Evolutionary conservation across 2,888 invertebrate genomes (phyloP).

Genomic region (Euzophera pinguis): DNA sequence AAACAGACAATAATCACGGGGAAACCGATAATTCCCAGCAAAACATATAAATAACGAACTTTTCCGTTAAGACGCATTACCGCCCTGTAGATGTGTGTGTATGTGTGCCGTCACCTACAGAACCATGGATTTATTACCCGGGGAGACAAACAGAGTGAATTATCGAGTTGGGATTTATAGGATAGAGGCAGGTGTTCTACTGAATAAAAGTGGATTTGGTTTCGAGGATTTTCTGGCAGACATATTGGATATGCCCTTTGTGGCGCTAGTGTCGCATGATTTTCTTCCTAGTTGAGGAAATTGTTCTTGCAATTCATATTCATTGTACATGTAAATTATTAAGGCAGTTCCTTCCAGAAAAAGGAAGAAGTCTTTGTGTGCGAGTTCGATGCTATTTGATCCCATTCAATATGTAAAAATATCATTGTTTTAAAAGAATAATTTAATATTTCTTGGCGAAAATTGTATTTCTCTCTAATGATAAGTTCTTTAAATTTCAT

Average conservation of each 20-base stretch:
- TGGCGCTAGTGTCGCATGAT: too few species aligned
- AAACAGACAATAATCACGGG: not conserved
- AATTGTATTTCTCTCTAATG: too few species aligned
- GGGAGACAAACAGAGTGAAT: slow-evolving; percentile 58
- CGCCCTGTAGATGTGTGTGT: slow-evolving; percentile 1
- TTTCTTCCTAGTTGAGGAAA: too few species aligned
- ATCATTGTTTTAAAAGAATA: too few species aligned
- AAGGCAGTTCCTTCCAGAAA: too few species aligned
- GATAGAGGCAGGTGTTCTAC: slow-evolving; percentile 35
- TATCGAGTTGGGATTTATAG: slow-evolving; percentile 56
- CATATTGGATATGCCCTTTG: not conserved
- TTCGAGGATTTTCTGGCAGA: not conserved
- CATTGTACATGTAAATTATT: too few species aligned
- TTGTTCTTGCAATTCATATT: too few species aligned
- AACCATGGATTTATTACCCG: slow-evolving; percentile 22
- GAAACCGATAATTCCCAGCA: slow-evolving; percentile 29
- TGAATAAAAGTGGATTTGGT: not conserved
- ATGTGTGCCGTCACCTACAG: slow-evolving; percentile 25
- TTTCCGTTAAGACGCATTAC: slow-evolving; percentile 28
- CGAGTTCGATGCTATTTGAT: too few species aligned
- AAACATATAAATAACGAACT: slow-evolving; percentile 62
- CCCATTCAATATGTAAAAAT: too few species aligned
- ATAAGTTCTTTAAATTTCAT: too few species aligned
- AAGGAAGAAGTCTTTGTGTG: too few species aligned
- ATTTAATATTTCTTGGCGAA: too few species aligned